A percentile compares a stretch with the other conserved stretches of the same genome.
phyloP scores from a whole-genome alignment of 2,113 vertebrate species.

The Platycercus adscitus region DNA sequence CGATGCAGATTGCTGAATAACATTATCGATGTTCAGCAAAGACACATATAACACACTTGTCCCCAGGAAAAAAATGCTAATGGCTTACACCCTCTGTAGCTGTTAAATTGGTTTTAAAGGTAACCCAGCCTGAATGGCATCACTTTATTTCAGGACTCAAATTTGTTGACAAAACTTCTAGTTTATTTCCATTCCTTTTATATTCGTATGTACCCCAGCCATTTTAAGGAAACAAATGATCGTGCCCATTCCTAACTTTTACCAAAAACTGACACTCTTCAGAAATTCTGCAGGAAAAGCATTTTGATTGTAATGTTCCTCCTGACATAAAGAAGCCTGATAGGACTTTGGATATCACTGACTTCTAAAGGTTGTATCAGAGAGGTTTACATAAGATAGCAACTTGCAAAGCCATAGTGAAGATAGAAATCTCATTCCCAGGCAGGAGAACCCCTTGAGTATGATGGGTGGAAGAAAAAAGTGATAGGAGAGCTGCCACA shows the following conservation, averaged over 20 bases:
- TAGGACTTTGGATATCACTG: background rate
- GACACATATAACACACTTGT: background rate
- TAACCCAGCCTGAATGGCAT: background rate
- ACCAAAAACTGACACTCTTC: background rate
- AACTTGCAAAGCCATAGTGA: background rate
- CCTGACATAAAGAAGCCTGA: background rate
- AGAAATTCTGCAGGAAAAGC: background rate
- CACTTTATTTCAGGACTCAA: background rate
- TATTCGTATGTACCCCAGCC: rapidly evolving
- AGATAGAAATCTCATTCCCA: background rate
- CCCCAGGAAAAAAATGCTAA: background rate
- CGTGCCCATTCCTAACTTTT: background rate
- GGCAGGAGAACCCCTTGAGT: background rate
- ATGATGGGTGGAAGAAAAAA: background rate
- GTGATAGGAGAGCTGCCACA: background rate
- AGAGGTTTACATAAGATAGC: background rate
- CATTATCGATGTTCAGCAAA: background rate
- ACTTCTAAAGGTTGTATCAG: background rate
- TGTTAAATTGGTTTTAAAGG: background rate
- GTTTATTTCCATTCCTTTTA: background rate
- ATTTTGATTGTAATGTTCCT: background rate
- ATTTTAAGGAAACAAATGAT: background rate
- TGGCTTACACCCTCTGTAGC: background rate
- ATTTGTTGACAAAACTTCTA: background rate
- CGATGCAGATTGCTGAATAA: background rate